Conservation (phyloP, 1,140 invertebrate genomes). For the Calycopis cecrops region DNA sequence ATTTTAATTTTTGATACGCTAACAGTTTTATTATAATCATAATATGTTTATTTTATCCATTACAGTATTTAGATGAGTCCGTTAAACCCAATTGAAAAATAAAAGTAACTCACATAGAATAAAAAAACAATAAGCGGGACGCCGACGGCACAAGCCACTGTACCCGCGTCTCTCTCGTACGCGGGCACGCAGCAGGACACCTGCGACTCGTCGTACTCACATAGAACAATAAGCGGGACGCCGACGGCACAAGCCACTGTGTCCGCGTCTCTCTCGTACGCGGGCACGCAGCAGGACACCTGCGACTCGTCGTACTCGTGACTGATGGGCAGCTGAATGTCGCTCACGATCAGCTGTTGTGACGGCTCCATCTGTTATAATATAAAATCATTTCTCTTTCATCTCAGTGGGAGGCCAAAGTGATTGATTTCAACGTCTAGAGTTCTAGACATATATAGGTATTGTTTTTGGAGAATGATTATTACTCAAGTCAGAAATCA, state of each 20-base stretch:
- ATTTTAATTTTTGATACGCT: too few relatives aligned
- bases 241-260: constrained; percentile 38
- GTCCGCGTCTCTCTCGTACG: constrained; percentile 29
- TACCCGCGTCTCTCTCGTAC: constrained; percentile 28
- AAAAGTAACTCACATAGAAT: constrained; percentile 57
- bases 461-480: too few relatives aligned
- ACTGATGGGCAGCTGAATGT: constrained; percentile 39
- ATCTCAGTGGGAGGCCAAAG: too few relatives aligned
- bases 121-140: constrained; percentile 49
- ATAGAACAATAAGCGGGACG: constrained; percentile 47
- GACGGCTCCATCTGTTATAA: constrained; percentile 44
- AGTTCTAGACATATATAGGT: too few relatives aligned
- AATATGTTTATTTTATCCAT: too few relatives aligned
- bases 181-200: constrained; percentile 53
- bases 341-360: constrained; percentile 51
- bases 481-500: too few relatives aligned
- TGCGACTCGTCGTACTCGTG: constrained; percentile 48
- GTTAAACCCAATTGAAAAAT: too few relatives aligned
- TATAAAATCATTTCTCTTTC: background rate
- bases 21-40: too few relatives aligned
- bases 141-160: constrained; percentile 37
- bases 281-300: constrained; percentile 51
- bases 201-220: constrained; percentile 46
- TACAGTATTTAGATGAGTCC: too few relatives aligned
- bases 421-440: too few relatives aligned